Evolutionary conservation across 2,888 invertebrate species (phyloP).

Genomic region (Anthoptus insignis): DNA sequence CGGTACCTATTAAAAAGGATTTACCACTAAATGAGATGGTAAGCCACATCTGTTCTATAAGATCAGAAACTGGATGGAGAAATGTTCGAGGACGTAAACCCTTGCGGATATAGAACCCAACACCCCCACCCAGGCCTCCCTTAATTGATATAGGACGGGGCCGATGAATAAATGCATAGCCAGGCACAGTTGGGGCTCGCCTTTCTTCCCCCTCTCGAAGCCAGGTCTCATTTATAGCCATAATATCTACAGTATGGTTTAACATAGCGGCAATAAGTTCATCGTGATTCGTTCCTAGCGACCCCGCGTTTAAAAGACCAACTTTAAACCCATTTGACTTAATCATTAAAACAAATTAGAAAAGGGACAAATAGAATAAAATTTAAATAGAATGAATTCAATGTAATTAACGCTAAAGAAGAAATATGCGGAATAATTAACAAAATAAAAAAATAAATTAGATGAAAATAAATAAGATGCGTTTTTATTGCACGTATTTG

Average conservation of each 20-base stretch:
- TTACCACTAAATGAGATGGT: conserved; percentile 2
- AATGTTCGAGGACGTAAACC: conserved; percentile 37
- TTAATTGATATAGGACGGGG: conserved; percentile 29
- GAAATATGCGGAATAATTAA: too few relatives aligned
- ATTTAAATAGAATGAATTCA: too few relatives aligned
- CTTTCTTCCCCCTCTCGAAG: conserved; percentile 38
- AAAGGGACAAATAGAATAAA: too few relatives aligned
- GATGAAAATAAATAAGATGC: too few relatives aligned
- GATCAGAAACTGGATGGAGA: not conserved
- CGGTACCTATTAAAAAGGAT: conserved; percentile 33
- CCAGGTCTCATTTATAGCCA: conserved; percentile 52
- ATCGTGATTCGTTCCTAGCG: conserved; percentile 41
- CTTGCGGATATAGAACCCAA: not conserved
- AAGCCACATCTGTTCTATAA: conserved; percentile 15
- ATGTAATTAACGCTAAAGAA: too few relatives aligned
- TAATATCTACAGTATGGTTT: conserved; percentile 27
- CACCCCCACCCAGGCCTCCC: conserved; percentile 34
- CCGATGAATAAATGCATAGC: conserved; percentile 39
- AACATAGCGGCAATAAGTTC: conserved; percentile 33
- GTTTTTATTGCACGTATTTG: too few relatives aligned
- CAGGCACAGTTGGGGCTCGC: conserved; percentile 40
- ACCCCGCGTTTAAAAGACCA: conserved; percentile 45
- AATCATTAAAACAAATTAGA: not conserved
- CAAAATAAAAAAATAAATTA: too few relatives aligned
- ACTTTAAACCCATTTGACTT: conserved; percentile 21